phyloP scores from a whole-genome alignment of 1,140 invertebrate genomes.

The Trichoplusia ni region DNA sequence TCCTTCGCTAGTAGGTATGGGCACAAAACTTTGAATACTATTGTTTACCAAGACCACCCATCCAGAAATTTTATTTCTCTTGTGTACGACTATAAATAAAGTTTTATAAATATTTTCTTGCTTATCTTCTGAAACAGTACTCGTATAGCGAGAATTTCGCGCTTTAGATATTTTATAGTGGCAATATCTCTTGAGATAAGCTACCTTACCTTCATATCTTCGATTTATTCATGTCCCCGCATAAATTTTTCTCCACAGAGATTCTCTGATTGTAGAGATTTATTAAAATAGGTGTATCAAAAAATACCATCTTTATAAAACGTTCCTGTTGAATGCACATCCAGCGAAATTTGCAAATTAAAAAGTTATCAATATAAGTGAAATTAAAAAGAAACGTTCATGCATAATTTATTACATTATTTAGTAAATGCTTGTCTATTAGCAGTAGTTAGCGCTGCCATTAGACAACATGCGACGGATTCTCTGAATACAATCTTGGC shows the following conservation, averaged over 20 bases:
- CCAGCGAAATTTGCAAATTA: neutral
- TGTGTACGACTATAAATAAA: conserved; percentile 25
- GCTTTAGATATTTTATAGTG: conserved; percentile 61
- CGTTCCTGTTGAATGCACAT: too few species aligned
- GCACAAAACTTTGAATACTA: neutral
- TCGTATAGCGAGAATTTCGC: conserved; percentile 39
- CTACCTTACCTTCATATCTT: conserved; percentile 63
- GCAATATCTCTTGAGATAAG: conserved; percentile 67
- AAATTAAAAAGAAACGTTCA: too few species aligned
- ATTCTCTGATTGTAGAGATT: conserved; percentile 30
- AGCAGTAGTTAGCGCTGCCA: neutral
- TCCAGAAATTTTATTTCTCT: conserved; percentile 1
- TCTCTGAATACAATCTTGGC: conserved; percentile 2
- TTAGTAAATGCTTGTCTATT: too few species aligned
- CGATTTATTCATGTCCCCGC: conserved; percentile 74
- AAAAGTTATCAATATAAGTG: too few species aligned
- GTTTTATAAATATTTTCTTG: conserved; percentile 46
- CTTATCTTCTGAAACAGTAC: conserved; percentile 43
- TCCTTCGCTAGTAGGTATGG: conserved; percentile 5
- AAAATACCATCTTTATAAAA: conserved; percentile 3
- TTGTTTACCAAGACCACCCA: conserved; percentile 4
- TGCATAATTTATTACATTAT: neutral
- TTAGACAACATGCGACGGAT: neutral
- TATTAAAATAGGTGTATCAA: conserved; percentile 11
- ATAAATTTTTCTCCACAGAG: conserved; percentile 60